Evolutionary conservation across 1,140 invertebrate species (phyloP).

Genomic region (Ostrea edulis): DNA sequence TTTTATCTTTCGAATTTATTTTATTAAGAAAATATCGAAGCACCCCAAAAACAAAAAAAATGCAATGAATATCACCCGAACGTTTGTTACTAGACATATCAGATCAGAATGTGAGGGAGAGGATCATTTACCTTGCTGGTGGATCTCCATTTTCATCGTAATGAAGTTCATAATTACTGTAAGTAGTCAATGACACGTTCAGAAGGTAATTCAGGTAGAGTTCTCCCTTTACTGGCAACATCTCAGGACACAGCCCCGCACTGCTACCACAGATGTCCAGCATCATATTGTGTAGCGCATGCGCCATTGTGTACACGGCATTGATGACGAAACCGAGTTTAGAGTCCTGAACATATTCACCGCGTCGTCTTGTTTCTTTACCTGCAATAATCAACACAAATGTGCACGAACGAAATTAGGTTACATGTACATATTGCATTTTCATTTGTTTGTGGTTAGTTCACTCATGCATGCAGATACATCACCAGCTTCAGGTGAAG

Average conservation of each 20-base stretch:
- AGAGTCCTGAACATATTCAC: conserved; percentile 84
- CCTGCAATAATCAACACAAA: conserved; percentile 61
- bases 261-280: conserved; percentile 75
- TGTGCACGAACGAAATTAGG: too few relatives aligned
- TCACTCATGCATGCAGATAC: too few relatives aligned
- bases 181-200: conserved; percentile 88
- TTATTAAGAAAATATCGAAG: too few relatives aligned
- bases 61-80: too few relatives aligned
- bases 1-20: too few relatives aligned
- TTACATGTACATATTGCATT: too few relatives aligned
- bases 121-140: conserved; percentile 85
- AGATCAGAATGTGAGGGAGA: too few relatives aligned
- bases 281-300: conserved; percentile 84
- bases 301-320: conserved; percentile 86
- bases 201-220: conserved; percentile 85
- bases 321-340: conserved; percentile 90
- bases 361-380: conserved; percentile 57
- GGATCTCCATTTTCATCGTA: conserved; percentile 92
- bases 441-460: too few relatives aligned
- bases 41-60: too few relatives aligned
- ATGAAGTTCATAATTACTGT: conserved; percentile 84
- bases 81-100: too few relatives aligned
- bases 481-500: too few relatives aligned
- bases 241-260: conserved; percentile 83
- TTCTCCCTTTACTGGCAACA: conserved; percentile 85